Evolutionary conservation across 1,140 invertebrate genomes (phyloP).

Genomic region (Ridgeia piscesae): DNA sequence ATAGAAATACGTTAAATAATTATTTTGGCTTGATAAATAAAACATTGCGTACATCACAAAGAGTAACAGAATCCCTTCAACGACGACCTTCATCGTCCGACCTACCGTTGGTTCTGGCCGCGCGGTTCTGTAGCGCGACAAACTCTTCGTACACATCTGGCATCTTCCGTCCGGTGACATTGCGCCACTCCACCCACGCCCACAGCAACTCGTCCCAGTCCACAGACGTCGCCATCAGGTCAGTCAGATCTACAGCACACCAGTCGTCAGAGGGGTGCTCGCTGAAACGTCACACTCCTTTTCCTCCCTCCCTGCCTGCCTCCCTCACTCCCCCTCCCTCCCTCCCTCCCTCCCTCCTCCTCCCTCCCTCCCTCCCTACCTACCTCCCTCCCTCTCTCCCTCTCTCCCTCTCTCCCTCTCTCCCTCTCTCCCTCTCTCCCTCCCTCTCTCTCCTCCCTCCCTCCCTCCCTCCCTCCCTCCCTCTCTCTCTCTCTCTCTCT

Average conservation of each 20-base stretch:
- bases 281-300: not conserved
- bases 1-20: too few species aligned
- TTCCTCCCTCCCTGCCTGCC: not conserved
- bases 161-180: constrained; percentile 73
- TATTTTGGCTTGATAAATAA: too few species aligned
- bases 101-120: constrained; percentile 77
- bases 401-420: too few species aligned
- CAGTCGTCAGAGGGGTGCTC: not conserved
- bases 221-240: constrained; percentile 40
- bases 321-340: too few species aligned
- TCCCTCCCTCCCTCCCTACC: too few species aligned
- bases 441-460: constrained; percentile 15
- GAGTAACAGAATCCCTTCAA: too few species aligned
- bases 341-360: too few species aligned
- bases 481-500: constrained; percentile 24
- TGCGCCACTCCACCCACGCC: constrained; percentile 76
- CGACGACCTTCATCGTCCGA: constrained; percentile 16
- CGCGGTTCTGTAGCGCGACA: constrained; percentile 76
- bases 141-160: constrained; percentile 77
- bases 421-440: too few species aligned
- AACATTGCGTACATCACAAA: too few species aligned
- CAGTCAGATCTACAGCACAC: constrained; percentile 38
- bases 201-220: constrained; percentile 38
- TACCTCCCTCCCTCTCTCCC: too few species aligned
- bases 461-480: constrained; percentile 10